Base-by-base conservation (phyloP, 2,888 invertebrate species). In the Cantharis rustica region DNA sequence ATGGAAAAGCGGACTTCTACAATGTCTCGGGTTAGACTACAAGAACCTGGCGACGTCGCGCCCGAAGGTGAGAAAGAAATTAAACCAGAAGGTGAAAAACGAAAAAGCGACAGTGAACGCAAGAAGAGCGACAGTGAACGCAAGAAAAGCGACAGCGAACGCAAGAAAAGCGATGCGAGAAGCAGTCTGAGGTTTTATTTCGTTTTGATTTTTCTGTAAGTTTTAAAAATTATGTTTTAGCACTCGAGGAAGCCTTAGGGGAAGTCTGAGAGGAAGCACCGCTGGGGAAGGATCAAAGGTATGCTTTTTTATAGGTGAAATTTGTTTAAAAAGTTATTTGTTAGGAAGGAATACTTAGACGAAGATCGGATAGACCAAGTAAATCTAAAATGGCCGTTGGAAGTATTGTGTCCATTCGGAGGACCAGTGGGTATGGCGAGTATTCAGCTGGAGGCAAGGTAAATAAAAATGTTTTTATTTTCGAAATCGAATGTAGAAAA, bases 401-500 rank as follows among this genome's bases (percentile, higher is more conserved):
- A 16, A 83, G 83, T 72, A 70, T 81, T 3, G 82, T 84, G 26
- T 83, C 83, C 7, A 79, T 84, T 64, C 75, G 83, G 16, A 79
- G 78, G 68, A 82, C 81, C 31, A 81, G 82, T 70, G 75, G 23
- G 13, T 69, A 73, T 16, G 79, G 78, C 10, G 80, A 80, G 47
- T 79, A 75, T 71, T 78, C 75, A 10, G 83, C 77, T 71, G 75
- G 82, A 17, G 71, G 75, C 68, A 83, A 83, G 81, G 84, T 84
- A 81, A 77, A 26, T 61, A n/a, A 31, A 31, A 31, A 47, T 1
- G 5, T 47, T n/a, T 0, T 47, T 47, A 7, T 47, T n/a, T 9
- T 2, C 2, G 7, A 47, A 47, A 4, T 31, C 5, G 5, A 13
- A 5, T 13, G 4, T 31, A 13, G 11, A 2, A 31, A 31, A n/a